phyloP scores from a whole-genome alignment of 2,888 invertebrate species.

The Pristionchus exspectatus region DNA sequence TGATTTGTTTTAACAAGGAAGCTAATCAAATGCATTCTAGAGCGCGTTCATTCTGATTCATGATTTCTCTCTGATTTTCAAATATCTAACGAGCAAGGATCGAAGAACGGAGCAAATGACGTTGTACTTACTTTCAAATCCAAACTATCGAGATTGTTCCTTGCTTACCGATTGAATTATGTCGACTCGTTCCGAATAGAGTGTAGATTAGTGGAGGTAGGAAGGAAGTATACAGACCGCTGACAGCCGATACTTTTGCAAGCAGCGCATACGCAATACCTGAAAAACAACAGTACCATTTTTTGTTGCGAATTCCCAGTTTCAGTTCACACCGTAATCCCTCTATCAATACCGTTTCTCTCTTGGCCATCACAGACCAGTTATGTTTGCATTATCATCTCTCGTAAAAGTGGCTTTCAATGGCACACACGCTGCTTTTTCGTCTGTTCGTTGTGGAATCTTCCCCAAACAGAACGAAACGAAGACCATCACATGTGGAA shows the following conservation, averaged over 20 bases:
- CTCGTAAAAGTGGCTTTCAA: not conserved
- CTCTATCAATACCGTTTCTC: not conserved
- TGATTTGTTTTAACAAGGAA: not conserved
- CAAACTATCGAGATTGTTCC: not conserved
- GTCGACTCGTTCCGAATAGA: conserved; percentile 90
- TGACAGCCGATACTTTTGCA: conserved; percentile 80
- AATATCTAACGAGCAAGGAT: not conserved
- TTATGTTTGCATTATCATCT: not conserved
- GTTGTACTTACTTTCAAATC: not conserved
- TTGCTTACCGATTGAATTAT: conserved; percentile 89
- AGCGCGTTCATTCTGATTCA: not conserved
- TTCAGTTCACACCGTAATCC: not conserved
- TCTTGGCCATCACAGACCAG: conserved; percentile 6
- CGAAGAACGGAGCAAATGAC: not conserved
- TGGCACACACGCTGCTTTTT: not conserved
- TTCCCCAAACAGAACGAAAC: not conserved
- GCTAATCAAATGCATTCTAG: not conserved
- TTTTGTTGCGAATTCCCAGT: not conserved
- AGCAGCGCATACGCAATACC: conserved; percentile 82
- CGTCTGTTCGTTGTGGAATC: not conserved
- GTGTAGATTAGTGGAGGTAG: conserved; percentile 91
- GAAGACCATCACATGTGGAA: not conserved
- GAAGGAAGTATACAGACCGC: conserved; percentile 89
- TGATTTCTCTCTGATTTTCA: not conserved
- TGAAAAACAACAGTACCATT: conserved; percentile 53